Conservation (phyloP, 2,797 vertebrate species). For the Hipposideros larvatus region DNA sequence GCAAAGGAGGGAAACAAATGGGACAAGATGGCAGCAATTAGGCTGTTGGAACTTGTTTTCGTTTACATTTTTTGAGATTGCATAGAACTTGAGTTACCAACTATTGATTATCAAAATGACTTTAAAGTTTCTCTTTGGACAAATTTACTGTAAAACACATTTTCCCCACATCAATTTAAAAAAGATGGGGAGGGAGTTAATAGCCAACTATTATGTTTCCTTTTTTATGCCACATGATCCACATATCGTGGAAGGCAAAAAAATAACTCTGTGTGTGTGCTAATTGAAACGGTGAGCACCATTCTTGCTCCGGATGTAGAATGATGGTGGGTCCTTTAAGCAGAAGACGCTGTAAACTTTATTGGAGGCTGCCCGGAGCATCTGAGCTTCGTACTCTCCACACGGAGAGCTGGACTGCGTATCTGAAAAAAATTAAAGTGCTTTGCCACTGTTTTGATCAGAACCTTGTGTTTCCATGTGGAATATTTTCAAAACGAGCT, state of each 20-base stretch:
- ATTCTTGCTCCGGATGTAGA: not conserved
- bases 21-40: constrained; percentile 46
- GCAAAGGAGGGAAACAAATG: constrained; percentile 54
- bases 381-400: not conserved
- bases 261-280: not conserved
- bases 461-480: constrained; percentile 12
- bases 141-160: not conserved
- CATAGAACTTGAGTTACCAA: constrained; percentile 35
- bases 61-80: not conserved
- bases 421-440: not conserved
- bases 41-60: constrained; percentile 66
- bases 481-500: constrained; percentile 40
- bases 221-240: not conserved
- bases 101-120: constrained; percentile 1
- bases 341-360: not conserved
- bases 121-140: not conserved
- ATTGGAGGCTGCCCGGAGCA: no score
- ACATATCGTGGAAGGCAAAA: not conserved
- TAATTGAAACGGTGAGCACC: not conserved
- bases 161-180: not conserved
- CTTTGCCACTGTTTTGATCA: not conserved
- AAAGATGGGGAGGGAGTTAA: not conserved
- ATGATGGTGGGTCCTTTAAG: not conserved
- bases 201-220: not conserved
- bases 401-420: rapidly evolving